phyloP scores from a whole-genome alignment of 2,888 invertebrate genomes.

The Drosophila nigritarsus region DNA sequence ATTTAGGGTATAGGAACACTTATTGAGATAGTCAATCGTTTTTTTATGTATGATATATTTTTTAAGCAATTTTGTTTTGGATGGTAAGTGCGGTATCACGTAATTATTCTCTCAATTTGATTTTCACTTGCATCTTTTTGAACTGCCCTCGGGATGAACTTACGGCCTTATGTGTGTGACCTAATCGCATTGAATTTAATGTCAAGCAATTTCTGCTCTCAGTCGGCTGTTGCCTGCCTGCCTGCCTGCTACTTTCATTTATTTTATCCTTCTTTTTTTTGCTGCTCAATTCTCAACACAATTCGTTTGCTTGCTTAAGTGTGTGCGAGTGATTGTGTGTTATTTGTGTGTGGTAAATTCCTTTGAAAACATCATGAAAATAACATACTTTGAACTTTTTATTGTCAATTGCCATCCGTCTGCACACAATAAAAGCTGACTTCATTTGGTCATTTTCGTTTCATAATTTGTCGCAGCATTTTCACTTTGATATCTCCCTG shows the following conservation, averaged over 20 bases:
- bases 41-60: neutral
- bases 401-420: conserved; percentile 70
- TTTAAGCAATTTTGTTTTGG: neutral
- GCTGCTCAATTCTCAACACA: conserved; percentile 15
- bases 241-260: conserved; percentile 33
- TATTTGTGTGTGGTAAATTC: conserved; percentile 57
- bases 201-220: conserved; percentile 68
- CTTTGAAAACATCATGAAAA: conserved; percentile 68
- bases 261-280: conserved; percentile 7
- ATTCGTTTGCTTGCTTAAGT: conserved; percentile 24
- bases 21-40: neutral
- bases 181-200: conserved; percentile 80
- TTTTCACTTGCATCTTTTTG: neutral
- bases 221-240: conserved; percentile 36
- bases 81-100: too few species aligned
- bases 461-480: conserved; percentile 68
- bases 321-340: conserved; percentile 13
- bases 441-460: conserved; percentile 75
- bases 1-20: neutral
- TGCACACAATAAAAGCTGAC: conserved; percentile 69
- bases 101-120: neutral
- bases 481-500: conserved; percentile 26
- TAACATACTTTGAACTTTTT: conserved; percentile 77
- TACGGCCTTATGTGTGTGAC: conserved; percentile 38
- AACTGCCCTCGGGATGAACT: conserved; percentile 32